These are phyloP conservation scores for Hydrochoerus hydrochaeris DNA, from an alignment of 2,113 vertebrate genomes.

Conservation along the genomic window DNA sequence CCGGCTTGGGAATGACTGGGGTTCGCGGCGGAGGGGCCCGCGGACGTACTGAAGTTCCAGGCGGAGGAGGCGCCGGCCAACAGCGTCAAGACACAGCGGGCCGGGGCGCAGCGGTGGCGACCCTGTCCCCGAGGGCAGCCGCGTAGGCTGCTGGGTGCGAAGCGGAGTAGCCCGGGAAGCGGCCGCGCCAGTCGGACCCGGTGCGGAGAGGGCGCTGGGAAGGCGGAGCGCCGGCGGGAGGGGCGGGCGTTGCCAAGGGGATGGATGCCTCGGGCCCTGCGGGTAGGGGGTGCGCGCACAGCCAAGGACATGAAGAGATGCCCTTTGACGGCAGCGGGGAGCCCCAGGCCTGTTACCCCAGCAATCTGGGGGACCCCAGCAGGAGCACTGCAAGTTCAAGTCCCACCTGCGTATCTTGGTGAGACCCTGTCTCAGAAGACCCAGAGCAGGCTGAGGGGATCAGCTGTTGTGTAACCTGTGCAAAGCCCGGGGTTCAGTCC, in stretches of 20 bases:
- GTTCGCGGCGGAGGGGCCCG: neutral
- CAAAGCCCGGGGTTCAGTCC: neutral
- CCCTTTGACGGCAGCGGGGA: neutral
- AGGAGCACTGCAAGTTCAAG: neutral
- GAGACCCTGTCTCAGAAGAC: neutral
- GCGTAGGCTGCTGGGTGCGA: neutral
- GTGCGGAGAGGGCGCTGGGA: neutral
- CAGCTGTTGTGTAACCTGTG: neutral
- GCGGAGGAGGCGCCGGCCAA: neutral
- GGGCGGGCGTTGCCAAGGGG: rapidly evolving
- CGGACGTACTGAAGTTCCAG: neutral
- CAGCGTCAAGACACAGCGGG: neutral
- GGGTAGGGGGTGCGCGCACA: neutral
- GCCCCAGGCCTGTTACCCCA: neutral
- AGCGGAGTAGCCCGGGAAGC: neutral
- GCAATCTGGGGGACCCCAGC: neutral
- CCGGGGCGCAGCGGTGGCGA: neutral
- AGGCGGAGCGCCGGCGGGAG: neutral
- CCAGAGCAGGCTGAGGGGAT: neutral
- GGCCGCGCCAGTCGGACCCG: neutral
- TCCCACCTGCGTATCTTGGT: neutral
- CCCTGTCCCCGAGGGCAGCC: neutral
- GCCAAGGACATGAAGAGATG: neutral
- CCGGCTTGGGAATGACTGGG: neutral
- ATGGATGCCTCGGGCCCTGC: too few relatives aligned